A percentile compares a stretch with the other conserved stretches of the same genome.
Evolutionary conservation across 2,113 vertebrate species (phyloP).

Genomic region (Oryzias curvinotus): DNA sequence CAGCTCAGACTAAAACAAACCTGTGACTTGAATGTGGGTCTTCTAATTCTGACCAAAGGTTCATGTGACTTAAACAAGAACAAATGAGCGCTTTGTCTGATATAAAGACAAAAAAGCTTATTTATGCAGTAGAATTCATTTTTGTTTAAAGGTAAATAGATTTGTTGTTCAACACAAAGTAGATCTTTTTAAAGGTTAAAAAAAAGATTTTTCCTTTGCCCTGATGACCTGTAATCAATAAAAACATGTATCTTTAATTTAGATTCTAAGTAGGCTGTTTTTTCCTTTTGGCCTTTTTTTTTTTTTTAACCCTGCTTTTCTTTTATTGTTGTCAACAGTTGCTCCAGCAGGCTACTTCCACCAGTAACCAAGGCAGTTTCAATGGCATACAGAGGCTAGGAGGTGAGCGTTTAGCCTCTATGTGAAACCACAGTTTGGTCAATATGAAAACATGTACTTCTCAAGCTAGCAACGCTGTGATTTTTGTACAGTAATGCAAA

Average conservation of each 20-base stretch:
- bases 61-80: constrained; percentile 27
- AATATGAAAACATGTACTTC: constrained; percentile 8
- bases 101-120: constrained; percentile 8
- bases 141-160: no score
- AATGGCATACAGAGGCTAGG: constrained; percentile 95
- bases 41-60: constrained; percentile 9
- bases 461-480: constrained; percentile 20
- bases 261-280: no score
- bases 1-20: constrained; percentile 4
- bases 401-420: constrained; percentile 78
- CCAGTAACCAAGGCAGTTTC: constrained; percentile 92
- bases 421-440: background rate
- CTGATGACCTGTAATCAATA: no score
- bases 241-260: no score
- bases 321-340: constrained; percentile 75
- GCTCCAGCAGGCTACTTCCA: constrained; percentile 93
- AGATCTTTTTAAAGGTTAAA: no score
- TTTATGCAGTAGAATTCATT: background rate
- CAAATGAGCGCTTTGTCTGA: constrained; percentile 27
- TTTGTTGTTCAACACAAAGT: no score
- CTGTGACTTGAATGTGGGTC: constrained; percentile 28
- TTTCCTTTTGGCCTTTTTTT: background rate
- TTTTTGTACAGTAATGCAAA: background rate
- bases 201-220: no score
- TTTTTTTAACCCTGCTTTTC: background rate